Evolutionary conservation across 2,113 vertebrate species (phyloP).

Genomic region (Erpornis zantholeuca): DNA sequence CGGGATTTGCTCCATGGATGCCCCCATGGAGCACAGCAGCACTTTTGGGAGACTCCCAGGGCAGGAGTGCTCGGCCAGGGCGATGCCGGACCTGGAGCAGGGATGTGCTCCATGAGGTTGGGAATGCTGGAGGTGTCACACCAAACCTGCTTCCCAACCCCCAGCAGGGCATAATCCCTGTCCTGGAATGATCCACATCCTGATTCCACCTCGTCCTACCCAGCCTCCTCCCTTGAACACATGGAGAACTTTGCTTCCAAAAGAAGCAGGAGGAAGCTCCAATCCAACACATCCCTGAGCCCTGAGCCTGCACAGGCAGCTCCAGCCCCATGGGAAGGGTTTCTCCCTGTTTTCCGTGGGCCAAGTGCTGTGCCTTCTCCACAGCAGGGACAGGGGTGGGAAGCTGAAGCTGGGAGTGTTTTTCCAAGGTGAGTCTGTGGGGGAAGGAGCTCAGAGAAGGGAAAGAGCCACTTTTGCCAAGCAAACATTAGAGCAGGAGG

Average conservation of each 20-base stretch:
- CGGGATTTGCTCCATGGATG: neutral
- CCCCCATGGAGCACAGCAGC: accelerated
- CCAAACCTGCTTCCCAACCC: neutral
- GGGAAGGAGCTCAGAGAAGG: neutral
- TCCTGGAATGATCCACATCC: neutral
- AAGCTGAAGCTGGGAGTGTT: neutral
- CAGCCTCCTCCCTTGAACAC: neutral
- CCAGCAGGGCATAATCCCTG: accelerated
- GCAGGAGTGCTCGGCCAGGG: neutral
- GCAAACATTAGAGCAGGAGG: neutral
- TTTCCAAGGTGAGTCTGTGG: neutral
- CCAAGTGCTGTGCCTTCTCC: neutral
- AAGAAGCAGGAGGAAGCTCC: neutral
- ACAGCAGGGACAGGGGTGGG: neutral
- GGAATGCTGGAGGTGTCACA: neutral
- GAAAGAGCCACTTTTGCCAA: neutral
- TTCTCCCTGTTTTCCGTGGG: neutral
- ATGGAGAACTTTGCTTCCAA: accelerated
- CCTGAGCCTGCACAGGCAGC: neutral
- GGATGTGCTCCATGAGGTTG: neutral
- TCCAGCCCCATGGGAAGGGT: neutral
- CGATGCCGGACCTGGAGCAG: neutral
- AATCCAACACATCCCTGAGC: accelerated
- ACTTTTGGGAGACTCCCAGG: neutral
- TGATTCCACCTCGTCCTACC: neutral